Percentiles rank a stretch among this genome's conserved stretches.
Evolutionary conservation across 2,113 vertebrate genomes (phyloP).

Genomic region (Zosterops borbonicus): DNA sequence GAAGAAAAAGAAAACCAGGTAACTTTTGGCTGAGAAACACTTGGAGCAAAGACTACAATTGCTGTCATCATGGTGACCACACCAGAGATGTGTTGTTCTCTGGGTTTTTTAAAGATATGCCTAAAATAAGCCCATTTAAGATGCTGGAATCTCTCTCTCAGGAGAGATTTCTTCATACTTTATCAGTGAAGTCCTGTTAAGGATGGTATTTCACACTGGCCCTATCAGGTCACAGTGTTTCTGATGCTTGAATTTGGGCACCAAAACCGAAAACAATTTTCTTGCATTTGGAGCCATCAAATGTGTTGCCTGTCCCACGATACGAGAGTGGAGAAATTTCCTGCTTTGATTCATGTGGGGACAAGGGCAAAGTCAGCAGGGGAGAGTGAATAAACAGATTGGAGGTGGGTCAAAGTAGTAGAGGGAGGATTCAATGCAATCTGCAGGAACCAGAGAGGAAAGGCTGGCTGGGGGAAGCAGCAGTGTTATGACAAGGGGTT

Average conservation of each 20-base stretch:
- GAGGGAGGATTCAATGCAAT: background rate
- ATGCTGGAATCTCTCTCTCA: background rate
- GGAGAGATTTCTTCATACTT: background rate
- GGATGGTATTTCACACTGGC: background rate
- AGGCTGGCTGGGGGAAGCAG: background rate
- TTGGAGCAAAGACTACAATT: background rate
- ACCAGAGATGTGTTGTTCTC: background rate
- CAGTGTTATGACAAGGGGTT: background rate
- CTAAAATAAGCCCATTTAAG: background rate
- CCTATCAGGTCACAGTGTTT: fast-evolving
- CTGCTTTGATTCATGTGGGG: background rate
- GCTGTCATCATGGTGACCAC: background rate
- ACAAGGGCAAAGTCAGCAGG: background rate
- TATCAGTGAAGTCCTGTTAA: background rate
- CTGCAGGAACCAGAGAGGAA: background rate
- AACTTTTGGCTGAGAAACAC: background rate
- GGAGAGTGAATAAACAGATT: background rate
- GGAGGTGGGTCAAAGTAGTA: background rate
- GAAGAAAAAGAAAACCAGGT: background rate
- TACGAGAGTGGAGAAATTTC: background rate
- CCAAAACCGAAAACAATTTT: background rate
- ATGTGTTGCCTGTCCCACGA: background rate
- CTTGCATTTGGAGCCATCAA: background rate
- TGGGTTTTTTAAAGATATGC: background rate
- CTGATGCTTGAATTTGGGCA: background rate